Conservation (phyloP, 1,140 invertebrate species). For the Pseudomyrmex pallidus region DNA sequence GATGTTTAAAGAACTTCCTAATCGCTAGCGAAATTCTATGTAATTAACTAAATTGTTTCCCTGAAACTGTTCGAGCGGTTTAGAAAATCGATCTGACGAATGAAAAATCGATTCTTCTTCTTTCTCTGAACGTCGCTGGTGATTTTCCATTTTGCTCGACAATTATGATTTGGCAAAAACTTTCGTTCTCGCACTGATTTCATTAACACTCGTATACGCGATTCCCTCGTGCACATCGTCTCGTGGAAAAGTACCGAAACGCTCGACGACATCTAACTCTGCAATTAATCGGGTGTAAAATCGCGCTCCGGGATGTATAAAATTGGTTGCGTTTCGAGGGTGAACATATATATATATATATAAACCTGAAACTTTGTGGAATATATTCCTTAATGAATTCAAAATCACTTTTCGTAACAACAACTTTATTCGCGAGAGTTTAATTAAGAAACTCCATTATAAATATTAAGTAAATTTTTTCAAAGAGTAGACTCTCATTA, state of each 20-base stretch:
- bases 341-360: neutral
- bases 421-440: neutral
- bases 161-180: slow-evolving; percentile 23
- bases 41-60: slow-evolving; percentile 34
- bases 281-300: slow-evolving; percentile 22
- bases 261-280: neutral
- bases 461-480: neutral
- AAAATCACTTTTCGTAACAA: neutral
- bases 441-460: slow-evolving; percentile 3
- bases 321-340: neutral
- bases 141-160: slow-evolving; percentile 13
- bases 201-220: slow-evolving; percentile 26
- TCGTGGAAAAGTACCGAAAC: slow-evolving; percentile 50
- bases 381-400: neutral
- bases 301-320: neutral
- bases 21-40: slow-evolving; percentile 47
- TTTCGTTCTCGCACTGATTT: slow-evolving; percentile 18
- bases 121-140: neutral
- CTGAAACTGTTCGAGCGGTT: neutral
- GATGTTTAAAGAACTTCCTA: slow-evolving; percentile 31
- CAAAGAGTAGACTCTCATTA: neutral
- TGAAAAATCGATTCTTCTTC: neutral
- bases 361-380: neutral
- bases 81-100: slow-evolving; percentile 22
- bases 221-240: neutral